Conservation (phyloP, 2,888 invertebrate genomes). For the Temnothorax rugatulus region DNA sequence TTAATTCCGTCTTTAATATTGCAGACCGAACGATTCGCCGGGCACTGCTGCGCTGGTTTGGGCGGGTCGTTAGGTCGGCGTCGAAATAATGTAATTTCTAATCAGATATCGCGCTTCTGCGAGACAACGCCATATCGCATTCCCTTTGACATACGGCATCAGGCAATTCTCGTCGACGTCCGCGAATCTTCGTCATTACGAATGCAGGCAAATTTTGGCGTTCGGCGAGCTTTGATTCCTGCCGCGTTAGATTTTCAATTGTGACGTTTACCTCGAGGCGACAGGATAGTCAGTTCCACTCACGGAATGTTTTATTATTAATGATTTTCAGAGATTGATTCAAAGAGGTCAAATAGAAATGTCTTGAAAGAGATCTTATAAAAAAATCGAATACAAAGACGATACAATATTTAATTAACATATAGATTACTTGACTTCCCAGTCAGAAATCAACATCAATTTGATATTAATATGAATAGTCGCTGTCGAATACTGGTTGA, state of each 20-base stretch:
- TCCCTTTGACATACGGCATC: slow-evolving; percentile 43
- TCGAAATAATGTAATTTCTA: slow-evolving; percentile 51
- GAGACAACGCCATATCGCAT: slow-evolving; percentile 37
- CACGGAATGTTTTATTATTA: background rate
- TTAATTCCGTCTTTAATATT: slow-evolving; percentile 49
- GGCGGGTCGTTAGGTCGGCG: background rate
- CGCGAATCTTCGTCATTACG: slow-evolving; percentile 17
- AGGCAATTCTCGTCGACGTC: slow-evolving; percentile 4
- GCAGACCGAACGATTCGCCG: slow-evolving; percentile 22
- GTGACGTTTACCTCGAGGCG: slow-evolving; percentile 12
- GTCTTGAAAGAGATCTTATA: background rate
- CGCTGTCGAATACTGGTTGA: too few species aligned
- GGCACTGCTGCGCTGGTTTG: background rate
- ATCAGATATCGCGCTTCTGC: slow-evolving; percentile 11
- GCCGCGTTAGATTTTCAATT: slow-evolving; percentile 32
- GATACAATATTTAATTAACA: background rate
- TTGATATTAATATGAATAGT: too few species aligned
- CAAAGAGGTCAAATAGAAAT: background rate
- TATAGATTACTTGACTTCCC: too few species aligned
- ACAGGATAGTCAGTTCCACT: background rate
- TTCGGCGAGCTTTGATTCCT: slow-evolving; percentile 38
- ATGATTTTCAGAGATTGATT: background rate
- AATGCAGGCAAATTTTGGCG: slow-evolving; percentile 43
- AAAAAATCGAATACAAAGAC: background rate
- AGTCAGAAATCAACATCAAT: too few species aligned